A percentile compares a stretch with the other conserved stretches of the same genome.
phyloP scores from a whole-genome alignment of 2,797 vertebrate genomes.

The Pipistrellus pipistrellus region DNA sequence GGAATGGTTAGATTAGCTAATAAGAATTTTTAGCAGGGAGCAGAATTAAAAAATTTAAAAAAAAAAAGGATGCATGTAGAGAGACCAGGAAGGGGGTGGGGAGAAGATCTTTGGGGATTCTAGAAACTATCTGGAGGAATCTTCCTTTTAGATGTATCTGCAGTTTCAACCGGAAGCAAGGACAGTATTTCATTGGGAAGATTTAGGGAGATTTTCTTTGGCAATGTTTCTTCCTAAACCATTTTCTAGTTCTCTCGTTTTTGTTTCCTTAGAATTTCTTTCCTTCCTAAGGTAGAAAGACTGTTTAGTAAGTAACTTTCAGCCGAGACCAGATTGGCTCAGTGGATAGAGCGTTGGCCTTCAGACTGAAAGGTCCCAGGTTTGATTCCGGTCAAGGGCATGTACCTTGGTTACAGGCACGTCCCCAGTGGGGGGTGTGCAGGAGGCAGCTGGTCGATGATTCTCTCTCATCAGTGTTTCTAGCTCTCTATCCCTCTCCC shows the following conservation, averaged over 20 bases:
- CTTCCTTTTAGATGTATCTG: not conserved
- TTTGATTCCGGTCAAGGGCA: no score
- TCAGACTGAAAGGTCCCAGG: no score
- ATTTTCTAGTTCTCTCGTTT: not conserved
- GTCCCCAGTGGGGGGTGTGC: no score
- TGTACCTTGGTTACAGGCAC: no score
- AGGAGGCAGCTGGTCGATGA: no score
- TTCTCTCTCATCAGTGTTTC: no score
- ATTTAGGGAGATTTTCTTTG: not conserved
- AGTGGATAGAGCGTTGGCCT: no score
- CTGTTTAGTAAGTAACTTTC: not conserved
- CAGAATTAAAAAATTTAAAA: slow-evolving; percentile 9
- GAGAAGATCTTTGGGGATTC: not conserved
- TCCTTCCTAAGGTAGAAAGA: not conserved
- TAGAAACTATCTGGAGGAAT: not conserved
- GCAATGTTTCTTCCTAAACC: slow-evolving; percentile 16
- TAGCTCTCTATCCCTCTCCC: no score
- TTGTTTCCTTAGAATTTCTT: not conserved
- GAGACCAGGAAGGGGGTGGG: not conserved
- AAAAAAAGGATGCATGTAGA: not conserved
- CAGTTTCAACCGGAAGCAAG: not conserved
- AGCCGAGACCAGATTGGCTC: not conserved
- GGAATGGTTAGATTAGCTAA: not conserved
- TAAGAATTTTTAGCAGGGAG: slow-evolving; percentile 60
- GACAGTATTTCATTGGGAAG: not conserved